Evolutionary conservation across 2,113 vertebrate species (phyloP).

Genomic region (Oxygymnocypris stewartii): DNA sequence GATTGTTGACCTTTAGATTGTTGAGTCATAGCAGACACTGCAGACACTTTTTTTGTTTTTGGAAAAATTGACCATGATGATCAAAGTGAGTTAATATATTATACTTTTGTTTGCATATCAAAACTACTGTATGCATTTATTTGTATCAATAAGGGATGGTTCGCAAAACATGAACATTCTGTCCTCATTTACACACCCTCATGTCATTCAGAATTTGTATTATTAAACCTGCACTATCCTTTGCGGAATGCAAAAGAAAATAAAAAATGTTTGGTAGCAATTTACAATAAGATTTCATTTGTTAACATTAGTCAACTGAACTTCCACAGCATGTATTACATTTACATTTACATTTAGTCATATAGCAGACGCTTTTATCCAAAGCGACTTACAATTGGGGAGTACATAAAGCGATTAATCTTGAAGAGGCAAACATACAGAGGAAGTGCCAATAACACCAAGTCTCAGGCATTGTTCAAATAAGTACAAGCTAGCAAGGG

Average conservation of each 20-base stretch:
- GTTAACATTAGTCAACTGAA: background rate
- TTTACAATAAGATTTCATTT: background rate
- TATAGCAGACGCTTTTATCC: too few relatives aligned
- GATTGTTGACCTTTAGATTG: conserved; percentile 4
- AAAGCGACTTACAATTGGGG: too few relatives aligned
- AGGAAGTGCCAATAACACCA: too few relatives aligned
- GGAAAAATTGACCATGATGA: background rate
- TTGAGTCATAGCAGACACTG: background rate
- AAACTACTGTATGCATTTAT: background rate
- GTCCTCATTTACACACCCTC: background rate
- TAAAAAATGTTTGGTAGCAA: background rate
- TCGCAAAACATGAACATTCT: background rate
- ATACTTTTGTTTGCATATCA: background rate
- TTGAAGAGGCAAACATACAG: too few relatives aligned
- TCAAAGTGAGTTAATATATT: background rate
- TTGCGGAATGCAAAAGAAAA: background rate
- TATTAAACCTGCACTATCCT: background rate
- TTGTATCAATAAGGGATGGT: background rate
- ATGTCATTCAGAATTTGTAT: background rate
- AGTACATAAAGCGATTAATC: too few relatives aligned
- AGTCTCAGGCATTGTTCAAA: too few relatives aligned
- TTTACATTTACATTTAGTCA: too few relatives aligned
- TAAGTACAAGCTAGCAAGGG: too few relatives aligned
- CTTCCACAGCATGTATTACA: background rate
- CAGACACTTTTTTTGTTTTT: background rate